Base-by-base conservation (phyloP, 2,888 invertebrate genomes). In the Coleophora deauratella region DNA sequence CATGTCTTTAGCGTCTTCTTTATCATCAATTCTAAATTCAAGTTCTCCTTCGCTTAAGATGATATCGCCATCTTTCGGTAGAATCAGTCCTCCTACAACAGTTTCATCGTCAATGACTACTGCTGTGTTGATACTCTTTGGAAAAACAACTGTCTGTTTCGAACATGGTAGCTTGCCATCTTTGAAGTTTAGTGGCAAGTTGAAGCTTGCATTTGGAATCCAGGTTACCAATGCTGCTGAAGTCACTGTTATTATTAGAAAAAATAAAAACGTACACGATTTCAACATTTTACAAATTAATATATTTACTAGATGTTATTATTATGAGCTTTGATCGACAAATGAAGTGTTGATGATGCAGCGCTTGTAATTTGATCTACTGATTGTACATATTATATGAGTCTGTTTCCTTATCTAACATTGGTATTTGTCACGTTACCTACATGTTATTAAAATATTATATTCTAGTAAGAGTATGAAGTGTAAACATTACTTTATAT, bases 61-160 rank as follows among this genome's bases (percentile, higher is more conserved):
- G 7, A 87, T 50, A 43, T 76, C 73, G 1, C 86, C 86, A 13
- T 76, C 64, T 36, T 55, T 49, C 10, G 87, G 86, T n/a, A 87
- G 55, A 31, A 81, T 52, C 0, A 86, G 52, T 35, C 67, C 71
- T 6, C 57, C 58, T 2, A 73, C 57, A 42, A 66, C 59, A 13
- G 62, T 62, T 34, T 59, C 57, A 7, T 67, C 56, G 36, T 66
- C 60, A 6, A 82, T 54, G 43, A 52, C 57, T 7, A 81, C 56
- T 2, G 72, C 52, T 10, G 67, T 71, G 10, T 55, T 45, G 9
- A 81, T 45, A 7, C 51, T 56, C 35, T 72, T 62, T 11, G 82
- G 79, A 33, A 85, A 81, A 9, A 84, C 55, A 0, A 84, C 74
- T 9, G 65, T 75, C 51, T 79, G 65, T 46, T 69, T 77, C 0